Conservation (phyloP, 2,113 vertebrate genomes). For the Condylura cristata region DNA sequence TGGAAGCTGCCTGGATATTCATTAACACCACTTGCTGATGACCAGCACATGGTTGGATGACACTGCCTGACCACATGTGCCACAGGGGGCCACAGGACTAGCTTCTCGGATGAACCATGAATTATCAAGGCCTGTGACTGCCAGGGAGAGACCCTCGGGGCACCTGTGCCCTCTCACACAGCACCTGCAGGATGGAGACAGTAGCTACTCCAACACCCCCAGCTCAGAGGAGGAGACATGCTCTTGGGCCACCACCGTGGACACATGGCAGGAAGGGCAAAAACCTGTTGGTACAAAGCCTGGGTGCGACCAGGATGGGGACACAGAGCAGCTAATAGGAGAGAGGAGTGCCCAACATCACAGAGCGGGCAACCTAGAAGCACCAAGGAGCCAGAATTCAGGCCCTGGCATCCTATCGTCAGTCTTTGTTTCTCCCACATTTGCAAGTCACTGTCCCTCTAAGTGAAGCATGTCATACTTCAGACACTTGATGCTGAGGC, state of each 20-base stretch:
- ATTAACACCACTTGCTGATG: background rate
- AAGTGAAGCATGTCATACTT: background rate
- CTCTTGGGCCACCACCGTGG: background rate
- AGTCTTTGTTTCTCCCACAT: background rate
- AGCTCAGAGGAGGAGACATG: background rate
- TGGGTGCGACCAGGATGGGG: background rate
- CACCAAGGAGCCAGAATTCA: background rate
- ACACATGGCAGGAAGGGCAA: background rate
- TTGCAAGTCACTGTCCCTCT: background rate
- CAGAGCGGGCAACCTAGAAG: background rate
- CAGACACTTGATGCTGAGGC: constrained; percentile 68
- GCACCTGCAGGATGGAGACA: background rate
- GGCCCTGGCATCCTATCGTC: background rate
- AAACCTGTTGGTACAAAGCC: background rate
- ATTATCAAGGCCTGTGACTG: background rate
- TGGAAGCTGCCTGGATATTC: background rate
- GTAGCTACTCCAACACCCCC: background rate
- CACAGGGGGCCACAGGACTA: background rate
- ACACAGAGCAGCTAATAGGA: background rate
- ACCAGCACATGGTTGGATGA: background rate
- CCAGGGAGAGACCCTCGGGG: background rate
- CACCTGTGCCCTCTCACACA: background rate
- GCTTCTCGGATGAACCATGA: background rate
- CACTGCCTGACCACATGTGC: background rate
- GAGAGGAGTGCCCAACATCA: background rate